These are phyloP conservation scores for Myopa tessellatipennis DNA, from an alignment of 2,888 invertebrate species.

Conservation along the genomic window DNA sequence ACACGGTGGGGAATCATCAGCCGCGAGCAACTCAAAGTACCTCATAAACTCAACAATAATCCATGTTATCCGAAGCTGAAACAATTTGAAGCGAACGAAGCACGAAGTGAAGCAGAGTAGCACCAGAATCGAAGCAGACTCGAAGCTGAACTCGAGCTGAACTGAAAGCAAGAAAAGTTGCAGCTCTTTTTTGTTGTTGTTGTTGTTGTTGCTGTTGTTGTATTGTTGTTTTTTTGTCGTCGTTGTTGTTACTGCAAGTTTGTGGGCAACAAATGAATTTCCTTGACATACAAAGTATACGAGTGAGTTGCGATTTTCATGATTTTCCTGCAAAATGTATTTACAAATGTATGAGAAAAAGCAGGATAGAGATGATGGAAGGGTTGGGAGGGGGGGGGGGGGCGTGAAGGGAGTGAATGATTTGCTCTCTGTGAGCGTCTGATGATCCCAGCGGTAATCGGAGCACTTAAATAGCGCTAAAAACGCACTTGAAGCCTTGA, in stretches of 20 bases:
- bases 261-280: too few relatives aligned
- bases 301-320: too few relatives aligned
- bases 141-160: not conserved
- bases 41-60: conserved; percentile 34
- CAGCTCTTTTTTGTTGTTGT: not conserved
- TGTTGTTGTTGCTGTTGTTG: not conserved
- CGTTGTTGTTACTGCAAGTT: not conserved
- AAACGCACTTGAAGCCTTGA: too few relatives aligned
- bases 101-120: not conserved
- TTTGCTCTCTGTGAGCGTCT: too few relatives aligned
- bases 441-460: too few relatives aligned
- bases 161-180: conserved; percentile 5
- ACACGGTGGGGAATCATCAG: not conserved
- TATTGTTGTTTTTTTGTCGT: not conserved
- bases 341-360: too few relatives aligned
- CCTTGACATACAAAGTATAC: too few relatives aligned
- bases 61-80: conserved; percentile 28
- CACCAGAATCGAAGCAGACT: not conserved
- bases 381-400: too few relatives aligned
- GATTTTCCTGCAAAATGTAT: too few relatives aligned
- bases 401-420: too few relatives aligned
- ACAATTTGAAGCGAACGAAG: conserved; percentile 16
- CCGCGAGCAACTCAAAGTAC: conserved; percentile 30
- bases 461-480: too few relatives aligned
- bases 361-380: too few relatives aligned